A percentile compares a stretch with the other conserved stretches of the same genome.
Conservation (phyloP, 2,113 vertebrate species). For the Gallinago jamesoni region DNA sequence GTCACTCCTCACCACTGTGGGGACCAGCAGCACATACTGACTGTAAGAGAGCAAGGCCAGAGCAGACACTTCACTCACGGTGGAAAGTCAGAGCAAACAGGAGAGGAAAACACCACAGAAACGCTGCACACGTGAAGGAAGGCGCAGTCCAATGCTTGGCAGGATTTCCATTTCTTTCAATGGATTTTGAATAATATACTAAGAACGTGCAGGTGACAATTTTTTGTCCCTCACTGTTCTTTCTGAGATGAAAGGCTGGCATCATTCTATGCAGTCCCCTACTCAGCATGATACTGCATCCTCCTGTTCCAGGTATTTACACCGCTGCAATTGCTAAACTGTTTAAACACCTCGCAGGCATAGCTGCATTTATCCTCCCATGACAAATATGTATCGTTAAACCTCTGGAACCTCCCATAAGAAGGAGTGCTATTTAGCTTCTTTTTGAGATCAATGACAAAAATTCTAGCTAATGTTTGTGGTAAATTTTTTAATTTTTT, state of each 20-base stretch:
- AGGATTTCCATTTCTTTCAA: not conserved
- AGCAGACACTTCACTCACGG: not conserved
- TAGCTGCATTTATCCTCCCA: not conserved
- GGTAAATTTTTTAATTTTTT: not conserved
- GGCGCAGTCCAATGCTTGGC: not conserved
- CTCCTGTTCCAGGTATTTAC: not conserved
- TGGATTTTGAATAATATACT: not conserved
- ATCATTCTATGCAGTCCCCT: not conserved
- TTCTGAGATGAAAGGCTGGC: not conserved
- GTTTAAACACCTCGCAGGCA: not conserved
- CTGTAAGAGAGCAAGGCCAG: not conserved
- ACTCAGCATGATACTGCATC: not conserved
- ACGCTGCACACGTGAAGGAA: rapidly evolving
- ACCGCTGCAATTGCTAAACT: not conserved
- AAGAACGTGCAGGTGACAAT: not conserved
- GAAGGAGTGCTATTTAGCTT: not conserved
- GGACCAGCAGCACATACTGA: conserved; percentile 67
- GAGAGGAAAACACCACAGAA: not conserved
- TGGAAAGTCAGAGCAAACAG: not conserved
- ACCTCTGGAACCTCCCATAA: not conserved
- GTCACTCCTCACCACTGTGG: not conserved
- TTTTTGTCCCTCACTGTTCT: not conserved
- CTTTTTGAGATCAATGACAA: not conserved
- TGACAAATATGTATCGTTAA: not conserved
- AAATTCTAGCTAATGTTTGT: not conserved